Evolutionary conservation across 2,888 invertebrate genomes (phyloP).

Genomic region (Choreutis nemorana): DNA sequence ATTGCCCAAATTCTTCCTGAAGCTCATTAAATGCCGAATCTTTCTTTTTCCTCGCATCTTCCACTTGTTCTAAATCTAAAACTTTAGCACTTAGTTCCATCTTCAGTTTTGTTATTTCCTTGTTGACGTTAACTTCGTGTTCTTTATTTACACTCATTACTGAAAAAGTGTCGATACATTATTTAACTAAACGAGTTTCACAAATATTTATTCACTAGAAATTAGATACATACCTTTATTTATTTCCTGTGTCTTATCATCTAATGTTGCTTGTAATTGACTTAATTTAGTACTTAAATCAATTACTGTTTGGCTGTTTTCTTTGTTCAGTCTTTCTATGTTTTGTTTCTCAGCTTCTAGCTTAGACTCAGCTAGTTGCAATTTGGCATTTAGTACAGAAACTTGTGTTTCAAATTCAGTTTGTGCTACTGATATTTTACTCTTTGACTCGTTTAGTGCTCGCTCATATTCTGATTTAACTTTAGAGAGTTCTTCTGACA

Average conservation of each 20-base stretch:
- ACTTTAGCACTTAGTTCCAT: slow-evolving; percentile 65
- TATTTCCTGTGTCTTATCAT: slow-evolving; percentile 58
- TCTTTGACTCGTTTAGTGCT: slow-evolving; percentile 57
- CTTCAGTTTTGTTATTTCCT: slow-evolving; percentile 60
- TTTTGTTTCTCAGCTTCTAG: slow-evolving; percentile 52
- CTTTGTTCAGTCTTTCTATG: slow-evolving; percentile 50
- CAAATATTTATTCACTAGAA: not conserved
- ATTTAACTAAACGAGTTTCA: no score
- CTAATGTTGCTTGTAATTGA: slow-evolving; percentile 54
- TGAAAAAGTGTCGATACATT: slow-evolving; percentile 20
- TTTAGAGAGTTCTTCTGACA: slow-evolving; percentile 52
- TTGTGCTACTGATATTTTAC: slow-evolving; percentile 73
- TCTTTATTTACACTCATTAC: slow-evolving; percentile 53
- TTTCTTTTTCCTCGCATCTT: slow-evolving; percentile 47
- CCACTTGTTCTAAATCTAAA: slow-evolving; percentile 58
- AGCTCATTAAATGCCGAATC: slow-evolving; percentile 37
- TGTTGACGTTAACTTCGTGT: slow-evolving; percentile 54
- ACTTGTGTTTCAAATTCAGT: slow-evolving; percentile 68
- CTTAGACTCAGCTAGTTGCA: slow-evolving; percentile 61
- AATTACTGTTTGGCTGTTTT: slow-evolving; percentile 51
- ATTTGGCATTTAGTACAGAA: slow-evolving; percentile 58
- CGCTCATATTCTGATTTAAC: slow-evolving; percentile 59
- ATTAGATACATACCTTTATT: slow-evolving; percentile 44
- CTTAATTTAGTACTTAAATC: slow-evolving; percentile 53
- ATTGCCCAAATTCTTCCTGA: slow-evolving; percentile 40